Conservation (phyloP, 2,797 vertebrate genomes). For the Amazona finschi region DNA sequence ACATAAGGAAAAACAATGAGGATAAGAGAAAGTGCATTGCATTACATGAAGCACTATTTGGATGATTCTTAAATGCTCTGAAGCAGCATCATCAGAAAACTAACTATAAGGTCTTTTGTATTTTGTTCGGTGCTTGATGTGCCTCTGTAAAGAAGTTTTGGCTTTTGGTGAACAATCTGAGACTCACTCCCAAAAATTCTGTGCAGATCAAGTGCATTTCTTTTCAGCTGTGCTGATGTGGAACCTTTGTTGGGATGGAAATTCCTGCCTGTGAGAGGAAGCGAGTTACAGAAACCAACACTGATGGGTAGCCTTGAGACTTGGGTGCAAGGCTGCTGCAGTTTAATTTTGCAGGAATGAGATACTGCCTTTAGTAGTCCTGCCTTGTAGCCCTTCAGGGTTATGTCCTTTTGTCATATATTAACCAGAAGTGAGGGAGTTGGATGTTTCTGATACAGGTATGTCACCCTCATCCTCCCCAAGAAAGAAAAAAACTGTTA, state of each 20-base stretch:
- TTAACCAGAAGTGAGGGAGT: neutral
- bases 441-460: neutral
- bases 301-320: neutral
- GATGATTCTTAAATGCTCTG: neutral
- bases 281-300: neutral
- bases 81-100: neutral
- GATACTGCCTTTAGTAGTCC: neutral
- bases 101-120: neutral
- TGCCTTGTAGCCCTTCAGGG: neutral
- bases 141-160: neutral
- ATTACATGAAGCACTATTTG: neutral
- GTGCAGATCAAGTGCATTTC: neutral
- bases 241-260: neutral
- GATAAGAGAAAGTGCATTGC: neutral
- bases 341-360: neutral
- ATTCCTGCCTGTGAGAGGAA: neutral
- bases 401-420: neutral
- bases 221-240: neutral
- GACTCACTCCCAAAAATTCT: rapidly evolving
- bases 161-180: neutral
- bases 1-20: neutral
- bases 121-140: neutral
- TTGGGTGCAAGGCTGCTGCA: neutral
- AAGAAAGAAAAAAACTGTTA: neutral
- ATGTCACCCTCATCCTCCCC: neutral